Base-by-base conservation (phyloP, 1,140 invertebrate genomes). In the Gonatopus flavifemur region DNA sequence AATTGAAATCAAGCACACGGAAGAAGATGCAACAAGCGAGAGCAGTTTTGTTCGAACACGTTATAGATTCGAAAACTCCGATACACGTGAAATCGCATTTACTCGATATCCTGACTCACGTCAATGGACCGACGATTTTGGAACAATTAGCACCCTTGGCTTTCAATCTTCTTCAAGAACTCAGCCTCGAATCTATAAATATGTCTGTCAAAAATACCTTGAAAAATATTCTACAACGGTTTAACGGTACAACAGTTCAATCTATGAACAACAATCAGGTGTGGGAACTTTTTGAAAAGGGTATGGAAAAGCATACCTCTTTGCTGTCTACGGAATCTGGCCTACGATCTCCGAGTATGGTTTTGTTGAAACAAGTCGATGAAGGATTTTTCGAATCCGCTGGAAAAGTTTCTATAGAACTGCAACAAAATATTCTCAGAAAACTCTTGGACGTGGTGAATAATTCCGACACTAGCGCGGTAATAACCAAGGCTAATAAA, bases 401-500 rank as follows among this genome's bases (percentile, higher is more conserved):
- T 1, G 59, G 47, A 0, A 44, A 63, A 47, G 15, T 52, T 6
- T 74, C 57, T 4, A 15, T 20, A 2, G 41, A 58, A 20, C 54
- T 66, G 0, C 65, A 77, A 22, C 58, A 62, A 41, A 73, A 65
- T 31, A 63, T 80, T 7, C 41, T 81, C 0, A 38, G 49, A 3
- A 71, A 72, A 28, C 46, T 80, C 2, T 38, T 81, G 1, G 69
- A 75, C 25, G 67, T 76, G 7, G 64, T 72, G 2, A 76, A 72
- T 0, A 68, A 77, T 15, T 76, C 71, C 21, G 72, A 78, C 7
- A 51, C 69, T 0, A 61, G 60, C 13, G 74, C 66, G n/a, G 81
- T 89, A 6, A 75, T 84, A 7, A 78, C 82, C 25, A 65, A 75
- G 0, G 82, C 84, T 0, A 82, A 82, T 31, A 86, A 83, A 59